Evolutionary conservation across 1,140 invertebrate species (phyloP).

Genomic region (Thaumetopoea pityocampa): DNA sequence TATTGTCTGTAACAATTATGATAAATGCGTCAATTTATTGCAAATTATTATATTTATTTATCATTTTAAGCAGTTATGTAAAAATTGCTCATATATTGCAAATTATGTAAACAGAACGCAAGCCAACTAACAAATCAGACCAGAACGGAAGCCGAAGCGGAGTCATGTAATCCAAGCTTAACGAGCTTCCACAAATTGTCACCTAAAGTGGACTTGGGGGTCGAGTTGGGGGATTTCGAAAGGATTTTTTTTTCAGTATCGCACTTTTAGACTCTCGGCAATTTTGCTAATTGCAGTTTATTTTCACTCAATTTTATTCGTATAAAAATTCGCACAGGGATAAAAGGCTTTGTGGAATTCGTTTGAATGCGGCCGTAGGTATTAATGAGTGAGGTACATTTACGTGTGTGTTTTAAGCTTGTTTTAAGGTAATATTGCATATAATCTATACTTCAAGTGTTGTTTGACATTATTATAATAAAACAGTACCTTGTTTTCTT

Average conservation of each 20-base stretch:
- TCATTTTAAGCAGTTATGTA: no score
- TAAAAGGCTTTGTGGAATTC: slow-evolving; percentile 10
- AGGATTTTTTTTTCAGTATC: slow-evolving; percentile 12
- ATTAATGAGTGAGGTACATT: slow-evolving; percentile 7
- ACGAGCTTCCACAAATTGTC: slow-evolving; percentile 11
- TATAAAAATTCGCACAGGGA: slow-evolving; percentile 12
- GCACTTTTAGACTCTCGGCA: slow-evolving; percentile 10
- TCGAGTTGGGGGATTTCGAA: neutral
- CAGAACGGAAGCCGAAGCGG: no score
- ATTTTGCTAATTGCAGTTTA: slow-evolving; percentile 22
- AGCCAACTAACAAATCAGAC: no score
- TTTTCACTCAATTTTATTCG: slow-evolving; percentile 21
- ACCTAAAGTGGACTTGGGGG: slow-evolving; percentile 1
- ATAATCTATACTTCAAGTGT: no score
- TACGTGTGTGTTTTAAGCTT: neutral
- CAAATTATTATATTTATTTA: no score
- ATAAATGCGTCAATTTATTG: no score
- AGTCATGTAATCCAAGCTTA: neutral
- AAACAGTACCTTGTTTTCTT: no score
- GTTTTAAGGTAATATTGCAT: no score
- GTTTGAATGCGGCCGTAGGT: slow-evolving; percentile 12
- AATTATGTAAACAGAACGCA: no score
- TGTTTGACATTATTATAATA: no score
- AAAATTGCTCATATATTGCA: no score
- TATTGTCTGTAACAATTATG: no score